A percentile compares a stretch with the other conserved stretches of the same genome.
Evolutionary conservation across 2,888 invertebrate genomes (phyloP).

Genomic region (Andrena praecox): DNA sequence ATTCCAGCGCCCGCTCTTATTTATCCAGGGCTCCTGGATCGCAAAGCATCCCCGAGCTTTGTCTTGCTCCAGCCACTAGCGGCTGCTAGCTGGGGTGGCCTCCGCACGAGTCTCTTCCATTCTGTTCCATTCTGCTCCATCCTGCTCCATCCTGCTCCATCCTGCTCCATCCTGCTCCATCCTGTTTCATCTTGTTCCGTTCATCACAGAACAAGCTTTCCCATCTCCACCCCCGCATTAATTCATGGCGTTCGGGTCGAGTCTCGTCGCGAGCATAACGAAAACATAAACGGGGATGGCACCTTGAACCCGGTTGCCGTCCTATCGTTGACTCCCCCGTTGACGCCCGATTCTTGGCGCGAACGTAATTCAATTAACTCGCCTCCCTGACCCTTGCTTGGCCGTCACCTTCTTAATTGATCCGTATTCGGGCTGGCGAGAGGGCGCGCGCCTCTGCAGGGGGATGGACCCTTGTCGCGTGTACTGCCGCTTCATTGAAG

Average conservation of each 20-base stretch:
- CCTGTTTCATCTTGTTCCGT: background rate
- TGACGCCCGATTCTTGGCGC: background rate
- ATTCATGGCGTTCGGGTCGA: slow-evolving; percentile 20
- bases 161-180: background rate
- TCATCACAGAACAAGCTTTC: background rate
- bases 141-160: background rate
- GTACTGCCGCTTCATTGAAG: too few relatives aligned
- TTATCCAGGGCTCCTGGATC: slow-evolving; percentile 52
- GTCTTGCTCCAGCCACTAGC: slow-evolving; percentile 25
- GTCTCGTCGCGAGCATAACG: slow-evolving; percentile 6
- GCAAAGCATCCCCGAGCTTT: slow-evolving; percentile 52
- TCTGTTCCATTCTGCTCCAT: background rate
- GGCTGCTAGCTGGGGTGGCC: background rate
- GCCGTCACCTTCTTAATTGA: slow-evolving; percentile 21
- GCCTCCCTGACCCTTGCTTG: background rate
- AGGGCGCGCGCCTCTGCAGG: background rate
- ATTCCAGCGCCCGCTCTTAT: slow-evolving; percentile 60
- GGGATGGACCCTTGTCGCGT: background rate
- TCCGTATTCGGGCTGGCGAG: background rate
- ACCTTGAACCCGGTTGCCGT: background rate
- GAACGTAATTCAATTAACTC: slow-evolving; percentile 28
- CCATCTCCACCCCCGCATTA: slow-evolving; percentile 10
- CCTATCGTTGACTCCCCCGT: background rate
- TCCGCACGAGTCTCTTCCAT: background rate
- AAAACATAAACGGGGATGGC: slow-evolving; percentile 11